phyloP scores from a whole-genome alignment of 1,140 invertebrate genomes.

The Plutomurus gul region DNA sequence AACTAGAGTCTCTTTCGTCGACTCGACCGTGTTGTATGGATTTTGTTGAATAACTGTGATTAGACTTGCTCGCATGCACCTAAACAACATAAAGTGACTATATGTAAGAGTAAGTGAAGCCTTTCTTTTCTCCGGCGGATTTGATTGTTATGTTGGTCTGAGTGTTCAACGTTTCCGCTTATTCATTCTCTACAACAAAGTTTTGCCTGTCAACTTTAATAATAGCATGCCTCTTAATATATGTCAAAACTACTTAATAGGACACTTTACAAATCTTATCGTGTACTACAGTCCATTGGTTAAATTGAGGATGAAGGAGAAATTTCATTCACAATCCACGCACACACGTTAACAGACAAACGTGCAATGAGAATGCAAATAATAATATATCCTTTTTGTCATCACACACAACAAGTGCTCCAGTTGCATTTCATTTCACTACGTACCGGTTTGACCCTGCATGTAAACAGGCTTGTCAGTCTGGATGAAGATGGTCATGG shows the following conservation, averaged over 20 bases:
- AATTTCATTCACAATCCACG: no score
- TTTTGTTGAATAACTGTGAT: no score
- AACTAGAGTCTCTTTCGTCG: no score
- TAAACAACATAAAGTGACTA: no score
- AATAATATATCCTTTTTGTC: neutral
- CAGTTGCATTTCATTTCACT: neutral
- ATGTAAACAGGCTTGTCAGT: slow-evolving; percentile 94
- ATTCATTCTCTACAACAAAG: neutral
- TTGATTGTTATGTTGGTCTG: neutral
- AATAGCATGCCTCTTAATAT: neutral
- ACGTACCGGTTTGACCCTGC: slow-evolving; percentile 81
- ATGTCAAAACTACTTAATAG: neutral
- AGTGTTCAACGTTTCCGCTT: neutral
- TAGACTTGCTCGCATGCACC: no score
- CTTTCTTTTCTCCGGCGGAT: neutral
- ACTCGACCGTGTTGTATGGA: no score
- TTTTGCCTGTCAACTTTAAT: slow-evolving; percentile 24
- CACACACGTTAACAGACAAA: no score
- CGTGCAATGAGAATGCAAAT: neutral
- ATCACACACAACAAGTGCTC: no score
- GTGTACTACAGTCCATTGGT: neutral
- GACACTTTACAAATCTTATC: neutral
- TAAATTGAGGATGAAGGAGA: no score
- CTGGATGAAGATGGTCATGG: slow-evolving; percentile 94
- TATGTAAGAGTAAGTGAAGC: neutral